Base-by-base conservation (phyloP, 2,888 invertebrate genomes). In the Cerceris rybyensis region DNA sequence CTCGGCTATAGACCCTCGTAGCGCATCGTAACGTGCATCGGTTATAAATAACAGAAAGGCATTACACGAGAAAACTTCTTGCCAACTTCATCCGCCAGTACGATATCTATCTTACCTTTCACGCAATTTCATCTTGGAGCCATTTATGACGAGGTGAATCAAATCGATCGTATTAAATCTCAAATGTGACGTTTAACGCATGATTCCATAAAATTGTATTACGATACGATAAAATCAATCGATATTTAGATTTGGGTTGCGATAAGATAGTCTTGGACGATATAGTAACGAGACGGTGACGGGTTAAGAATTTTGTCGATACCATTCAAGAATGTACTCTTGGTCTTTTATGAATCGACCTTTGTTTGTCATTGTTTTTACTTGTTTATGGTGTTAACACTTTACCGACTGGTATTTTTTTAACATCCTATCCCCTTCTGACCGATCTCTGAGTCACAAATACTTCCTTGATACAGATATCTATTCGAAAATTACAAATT, bases 191-290 rank as follows among this genome's bases (percentile, higher is more conserved):
- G 57, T 0, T 16, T 14, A 46, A 46, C 39, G 59, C 39, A 9
- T n/a, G 65, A 59, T 75, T 65, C 49, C 65, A 59, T 72, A 60
- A 28, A 75, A 55, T 50, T 54, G 39, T 43, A 39, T 75, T 71
- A 55, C 59, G 60, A 49, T 60, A 71, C 54, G 64, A 64, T 46
- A n/a, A 54, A 46, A 46, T 11, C 46, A 46, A 28, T 28, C 46
- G 46, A 46, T 46, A 46, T 11, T 28, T 28, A 2, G 28, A 4
- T 28, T 28, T 4, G 28, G 1, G 28, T 28, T 28, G 4, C 28
- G 28, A 28, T 28, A 28, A 28, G 28, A 28, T 28, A 28, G 28
- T 4, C 28, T 28, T 28, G 28, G 2, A 28, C 28, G 28, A 28
- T 28, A 28, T 4, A 1, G 28, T 28, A 28, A 28, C 28, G 28